Evolutionary conservation across 2,113 vertebrate genomes (phyloP).

Genomic region (Oceanites oceanicus): DNA sequence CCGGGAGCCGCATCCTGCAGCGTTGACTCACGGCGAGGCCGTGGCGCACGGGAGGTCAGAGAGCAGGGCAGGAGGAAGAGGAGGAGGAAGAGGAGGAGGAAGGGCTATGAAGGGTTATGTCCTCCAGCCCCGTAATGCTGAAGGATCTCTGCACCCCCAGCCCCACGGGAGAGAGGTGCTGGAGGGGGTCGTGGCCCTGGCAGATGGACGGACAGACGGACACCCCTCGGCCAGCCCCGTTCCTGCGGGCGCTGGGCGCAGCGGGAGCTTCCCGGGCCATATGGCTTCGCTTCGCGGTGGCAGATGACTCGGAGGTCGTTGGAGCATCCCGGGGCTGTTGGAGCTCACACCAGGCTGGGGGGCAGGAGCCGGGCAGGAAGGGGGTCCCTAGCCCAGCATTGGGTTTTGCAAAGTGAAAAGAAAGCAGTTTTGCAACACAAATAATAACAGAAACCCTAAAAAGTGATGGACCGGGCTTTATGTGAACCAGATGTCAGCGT

Average conservation of each 20-base stretch:
- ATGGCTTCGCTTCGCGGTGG: neutral
- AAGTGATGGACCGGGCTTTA: neutral
- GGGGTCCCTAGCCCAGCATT: neutral
- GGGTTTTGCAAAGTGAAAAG: neutral
- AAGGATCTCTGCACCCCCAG: neutral
- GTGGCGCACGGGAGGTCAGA: fast-evolving
- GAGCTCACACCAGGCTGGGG: neutral
- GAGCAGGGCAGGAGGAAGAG: neutral
- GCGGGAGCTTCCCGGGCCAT: slow-evolving; percentile 13
- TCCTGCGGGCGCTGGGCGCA: neutral
- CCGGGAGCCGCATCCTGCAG: neutral
- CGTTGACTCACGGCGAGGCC: neutral
- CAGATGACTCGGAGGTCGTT: neutral
- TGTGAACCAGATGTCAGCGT: slow-evolving; percentile 29
- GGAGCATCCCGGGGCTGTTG: neutral
- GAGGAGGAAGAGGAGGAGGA: neutral
- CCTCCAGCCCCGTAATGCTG: neutral
- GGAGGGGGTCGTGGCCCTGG: neutral
- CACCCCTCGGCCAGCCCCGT: neutral
- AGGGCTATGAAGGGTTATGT: neutral
- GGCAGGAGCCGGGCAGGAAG: neutral
- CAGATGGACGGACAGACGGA: neutral
- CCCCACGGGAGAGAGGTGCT: neutral
- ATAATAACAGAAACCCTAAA: neutral
- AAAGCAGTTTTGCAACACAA: neutral